These are phyloP conservation scores for Coturnix japonica DNA, from an alignment of 2,113 vertebrate genomes.

Conservation along the genomic window DNA sequence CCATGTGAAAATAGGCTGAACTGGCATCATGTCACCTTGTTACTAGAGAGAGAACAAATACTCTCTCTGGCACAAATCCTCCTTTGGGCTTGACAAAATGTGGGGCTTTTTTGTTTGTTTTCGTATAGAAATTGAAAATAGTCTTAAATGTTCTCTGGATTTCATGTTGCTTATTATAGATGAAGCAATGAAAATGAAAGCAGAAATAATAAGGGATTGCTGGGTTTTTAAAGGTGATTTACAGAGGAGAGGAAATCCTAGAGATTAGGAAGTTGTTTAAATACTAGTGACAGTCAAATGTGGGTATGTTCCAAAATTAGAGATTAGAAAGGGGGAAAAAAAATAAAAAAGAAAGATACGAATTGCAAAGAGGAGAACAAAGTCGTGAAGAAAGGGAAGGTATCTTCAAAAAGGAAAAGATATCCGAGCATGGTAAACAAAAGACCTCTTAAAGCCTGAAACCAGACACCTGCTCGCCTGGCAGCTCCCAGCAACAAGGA, in stretches of 20 bases:
- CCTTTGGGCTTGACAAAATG: slow-evolving; percentile 51
- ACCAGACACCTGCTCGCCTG: slow-evolving; percentile 54
- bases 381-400: slow-evolving; percentile 2
- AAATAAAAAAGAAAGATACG: neutral
- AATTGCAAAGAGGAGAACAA: slow-evolving; percentile 50
- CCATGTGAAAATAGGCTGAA: neutral
- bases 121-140: slow-evolving; percentile 60
- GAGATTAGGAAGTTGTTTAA: slow-evolving; percentile 66
- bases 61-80: slow-evolving; percentile 60
- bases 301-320: slow-evolving; percentile 62
- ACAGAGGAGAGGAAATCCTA: slow-evolving; percentile 60
- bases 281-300: slow-evolving; percentile 47
- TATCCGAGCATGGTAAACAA: slow-evolving; percentile 2
- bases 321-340: neutral
- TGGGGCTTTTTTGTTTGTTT: slow-evolving; percentile 12
- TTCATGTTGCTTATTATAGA: slow-evolving; percentile 59
- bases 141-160: slow-evolving; percentile 62
- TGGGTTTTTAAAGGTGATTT: slow-evolving; percentile 69
- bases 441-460: slow-evolving; percentile 25
- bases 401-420: neutral
- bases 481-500: slow-evolving; percentile 30
- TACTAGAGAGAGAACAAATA: slow-evolving; percentile 62
- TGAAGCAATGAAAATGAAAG: slow-evolving; percentile 59
- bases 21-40: slow-evolving; percentile 10
- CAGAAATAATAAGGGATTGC: slow-evolving; percentile 47